Evolutionary conservation across 2,113 vertebrate genomes (phyloP).

Genomic region (Dunckerocampus dactyliophorus): DNA sequence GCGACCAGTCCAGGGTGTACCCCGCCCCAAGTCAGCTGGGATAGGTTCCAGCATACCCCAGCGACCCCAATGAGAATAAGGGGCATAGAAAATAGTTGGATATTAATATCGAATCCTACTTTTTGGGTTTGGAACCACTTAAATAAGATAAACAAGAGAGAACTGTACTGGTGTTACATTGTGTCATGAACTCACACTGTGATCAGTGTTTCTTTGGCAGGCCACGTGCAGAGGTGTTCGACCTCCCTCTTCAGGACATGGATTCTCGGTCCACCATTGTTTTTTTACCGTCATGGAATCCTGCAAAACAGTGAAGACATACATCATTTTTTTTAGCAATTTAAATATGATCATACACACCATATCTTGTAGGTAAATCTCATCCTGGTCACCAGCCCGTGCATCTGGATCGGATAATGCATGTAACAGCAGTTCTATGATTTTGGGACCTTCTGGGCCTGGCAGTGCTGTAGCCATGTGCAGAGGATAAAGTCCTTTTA

Average conservation of each 20-base stretch:
- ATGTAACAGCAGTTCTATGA: constrained; percentile 80
- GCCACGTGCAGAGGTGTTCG: constrained; percentile 80
- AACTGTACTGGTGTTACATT: too few species aligned
- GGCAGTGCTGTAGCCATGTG: constrained; percentile 79
- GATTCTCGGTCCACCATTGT: constrained; percentile 16
- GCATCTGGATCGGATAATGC: constrained; percentile 71
- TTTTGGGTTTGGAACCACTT: too few species aligned
- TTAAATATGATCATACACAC: constrained; percentile 29
- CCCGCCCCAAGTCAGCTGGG: too few species aligned
- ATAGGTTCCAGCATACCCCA: too few species aligned
- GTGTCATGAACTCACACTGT: constrained; percentile 23
- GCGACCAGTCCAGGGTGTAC: too few species aligned
- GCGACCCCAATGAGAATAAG: too few species aligned
- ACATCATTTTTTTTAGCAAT: not conserved
- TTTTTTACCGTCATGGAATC: constrained; percentile 4
- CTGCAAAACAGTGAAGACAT: constrained; percentile 7
- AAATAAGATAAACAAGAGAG: too few species aligned
- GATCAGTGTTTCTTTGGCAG: constrained; percentile 73
- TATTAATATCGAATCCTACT: too few species aligned
- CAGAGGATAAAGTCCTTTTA: constrained; percentile 77
- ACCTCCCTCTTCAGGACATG: constrained; percentile 70
- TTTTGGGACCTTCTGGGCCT: constrained; percentile 71
- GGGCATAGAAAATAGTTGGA: too few species aligned
- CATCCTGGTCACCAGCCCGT: constrained; percentile 66
- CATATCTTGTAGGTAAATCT: constrained; percentile 58